Evolutionary conservation across 2,797 vertebrate species (phyloP), one percentile per base, ranked within the genome.

Genomic region (Enteromius paludinosus): DNA sequence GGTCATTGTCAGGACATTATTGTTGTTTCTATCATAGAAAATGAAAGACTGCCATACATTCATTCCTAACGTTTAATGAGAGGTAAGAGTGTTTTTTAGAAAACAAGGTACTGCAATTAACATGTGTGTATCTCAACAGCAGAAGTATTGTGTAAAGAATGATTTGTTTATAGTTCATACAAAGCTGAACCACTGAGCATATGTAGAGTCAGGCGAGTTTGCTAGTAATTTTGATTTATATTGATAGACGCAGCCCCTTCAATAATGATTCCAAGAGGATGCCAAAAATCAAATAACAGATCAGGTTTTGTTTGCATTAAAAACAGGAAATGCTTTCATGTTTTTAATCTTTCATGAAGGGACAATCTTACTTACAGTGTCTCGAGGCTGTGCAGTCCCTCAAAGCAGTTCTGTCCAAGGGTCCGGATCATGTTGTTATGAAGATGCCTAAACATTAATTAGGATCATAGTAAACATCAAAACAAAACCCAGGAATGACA

Each of bases 371-470:
- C 97, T 98, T 91, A 99, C 98, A 99, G 92, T n/a, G 97, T 99
- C 92, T 98, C 97, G 91, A 99, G 89, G 90, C 93, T 98, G 88
- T 95, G 95, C 87, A 99, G 94, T 87, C 98, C 98, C 87, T 97
- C 96, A 41, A 99, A 97, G 90, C 97, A 96, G 15, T 95, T 96
- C 78, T 93, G 91, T 70, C 95, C 97, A 90, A 98, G 94, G 81
- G 90, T 96, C 88, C 95, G 95, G 93, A 99, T 98, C 86, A 92
- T 94, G 92, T 99, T 99, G 95, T 99, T 98, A 89, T 98, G 98
- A 88, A 99, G 96, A 91, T 98, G 97, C 84, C 98, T 99, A 94
- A 64, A 90, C 75, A 77, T 66, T 85, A 68, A 88, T 87, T 85
- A 89, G 43, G 56, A 28, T 74, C 23, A 56, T 25, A 52, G 52